phyloP scores from a whole-genome alignment of 2,113 vertebrate species.

The Apistogramma diplotaenia region DNA sequence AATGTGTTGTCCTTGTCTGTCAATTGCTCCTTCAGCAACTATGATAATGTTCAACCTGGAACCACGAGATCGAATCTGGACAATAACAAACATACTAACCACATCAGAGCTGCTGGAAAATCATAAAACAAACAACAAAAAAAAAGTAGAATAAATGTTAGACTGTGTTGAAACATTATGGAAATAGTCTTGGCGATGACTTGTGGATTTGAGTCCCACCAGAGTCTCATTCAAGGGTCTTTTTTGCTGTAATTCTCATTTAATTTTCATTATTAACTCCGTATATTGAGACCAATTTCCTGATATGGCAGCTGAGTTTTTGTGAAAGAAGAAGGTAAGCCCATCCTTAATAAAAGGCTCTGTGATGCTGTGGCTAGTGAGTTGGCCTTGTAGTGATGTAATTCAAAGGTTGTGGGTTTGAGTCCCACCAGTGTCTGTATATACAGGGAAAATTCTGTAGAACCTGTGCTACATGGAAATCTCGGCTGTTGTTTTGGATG shows the following conservation, averaged over 20 bases:
- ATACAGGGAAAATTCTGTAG: too few species aligned
- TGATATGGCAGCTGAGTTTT: background rate
- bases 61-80: slow-evolving; percentile 74
- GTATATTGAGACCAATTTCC: background rate
- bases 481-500: too few species aligned
- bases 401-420: slow-evolving; percentile 26
- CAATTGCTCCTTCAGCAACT: slow-evolving; percentile 83
- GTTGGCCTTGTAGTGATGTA: background rate
- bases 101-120: background rate
- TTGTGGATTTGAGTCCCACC: background rate
- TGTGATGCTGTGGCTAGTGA: slow-evolving; percentile 15
- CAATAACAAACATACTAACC: slow-evolving; percentile 42
- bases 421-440: background rate
- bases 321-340: too few species aligned
- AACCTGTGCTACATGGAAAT: too few species aligned
- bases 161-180: background rate
- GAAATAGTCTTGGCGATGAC: background rate
- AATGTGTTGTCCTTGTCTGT: slow-evolving; percentile 73
- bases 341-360: background rate
- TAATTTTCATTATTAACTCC: background rate
- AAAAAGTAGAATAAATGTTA: background rate
- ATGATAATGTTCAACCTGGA: slow-evolving; percentile 80
- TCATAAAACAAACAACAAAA: background rate
- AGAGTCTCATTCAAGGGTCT: background rate
- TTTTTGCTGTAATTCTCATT: background rate